These are phyloP conservation scores for Drosophila neonasuta DNA, from an alignment of 2,888 invertebrate genomes.

Conservation along the genomic window DNA sequence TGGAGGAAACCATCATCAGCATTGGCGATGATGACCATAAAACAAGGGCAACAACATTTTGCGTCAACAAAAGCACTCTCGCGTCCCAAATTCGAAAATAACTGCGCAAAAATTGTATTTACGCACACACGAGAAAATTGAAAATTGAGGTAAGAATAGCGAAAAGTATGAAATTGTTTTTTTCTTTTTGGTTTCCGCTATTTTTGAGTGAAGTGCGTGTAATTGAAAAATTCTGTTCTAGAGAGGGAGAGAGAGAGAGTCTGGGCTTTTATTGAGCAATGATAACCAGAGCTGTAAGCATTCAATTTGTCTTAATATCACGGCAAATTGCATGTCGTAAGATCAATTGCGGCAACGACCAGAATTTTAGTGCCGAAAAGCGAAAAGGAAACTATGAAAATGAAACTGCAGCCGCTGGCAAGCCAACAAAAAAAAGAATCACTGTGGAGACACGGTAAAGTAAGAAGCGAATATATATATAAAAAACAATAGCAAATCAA, in stretches of 20 bases:
- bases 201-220: slow-evolving; percentile 40
- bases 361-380: slow-evolving; percentile 27
- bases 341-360: slow-evolving; percentile 42
- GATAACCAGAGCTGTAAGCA: slow-evolving; percentile 40
- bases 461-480: slow-evolving; percentile 1
- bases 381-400: slow-evolving; percentile 3
- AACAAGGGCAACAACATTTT: slow-evolving; percentile 36
- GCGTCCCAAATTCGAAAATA: slow-evolving; percentile 37
- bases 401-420: slow-evolving; percentile 44
- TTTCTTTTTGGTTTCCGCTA: neutral
- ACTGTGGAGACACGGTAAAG: neutral
- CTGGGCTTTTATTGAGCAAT: slow-evolving; percentile 38
- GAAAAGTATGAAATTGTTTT: slow-evolving; percentile 9
- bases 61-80: slow-evolving; percentile 27
- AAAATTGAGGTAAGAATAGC: slow-evolving; percentile 51
- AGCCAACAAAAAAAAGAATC: slow-evolving; percentile 2
- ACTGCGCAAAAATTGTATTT: slow-evolving; percentile 44
- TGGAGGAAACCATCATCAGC: slow-evolving; percentile 17
- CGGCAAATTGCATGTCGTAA: slow-evolving; percentile 65
- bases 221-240: slow-evolving; percentile 46
- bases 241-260: neutral
- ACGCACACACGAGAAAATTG: slow-evolving; percentile 51
- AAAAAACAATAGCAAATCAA: slow-evolving; percentile 45
- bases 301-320: slow-evolving; percentile 64
- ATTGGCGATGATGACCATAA: slow-evolving; percentile 40